Conservation (phyloP, 2,888 invertebrate species). For the Amiota mariae region DNA sequence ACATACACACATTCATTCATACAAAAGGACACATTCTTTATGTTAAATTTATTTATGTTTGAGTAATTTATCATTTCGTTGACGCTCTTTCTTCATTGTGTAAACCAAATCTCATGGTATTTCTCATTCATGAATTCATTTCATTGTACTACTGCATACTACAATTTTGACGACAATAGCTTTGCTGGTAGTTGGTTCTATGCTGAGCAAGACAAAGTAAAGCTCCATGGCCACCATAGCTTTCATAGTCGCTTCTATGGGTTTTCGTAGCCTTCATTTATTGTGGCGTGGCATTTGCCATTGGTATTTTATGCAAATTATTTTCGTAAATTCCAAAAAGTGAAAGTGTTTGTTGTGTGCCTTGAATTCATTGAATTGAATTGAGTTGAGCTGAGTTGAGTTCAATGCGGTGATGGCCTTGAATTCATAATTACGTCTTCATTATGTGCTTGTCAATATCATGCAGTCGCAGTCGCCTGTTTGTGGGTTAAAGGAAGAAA, state of each 20-base stretch:
- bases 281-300: neutral
- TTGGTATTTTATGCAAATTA: constrained; percentile 59
- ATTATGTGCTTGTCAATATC: constrained; percentile 66
- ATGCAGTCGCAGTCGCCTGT: constrained; percentile 19
- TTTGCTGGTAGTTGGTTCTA: neutral
- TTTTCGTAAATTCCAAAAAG: constrained; percentile 50
- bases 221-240: constrained; percentile 1
- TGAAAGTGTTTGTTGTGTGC: neutral
- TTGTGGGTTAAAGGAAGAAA: neutral
- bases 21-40: neutral
- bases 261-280: too few species aligned
- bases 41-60: constrained; percentile 52
- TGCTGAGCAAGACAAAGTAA: neutral
- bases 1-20: neutral
- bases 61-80: constrained; percentile 59
- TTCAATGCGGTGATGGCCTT: constrained; percentile 49
- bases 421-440: constrained; percentile 61
- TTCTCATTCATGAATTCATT: neutral
- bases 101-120: neutral
- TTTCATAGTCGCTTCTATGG: too few species aligned
- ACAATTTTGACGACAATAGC: neutral
- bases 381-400: constrained; percentile 26
- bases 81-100: constrained; percentile 6
- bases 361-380: constrained; percentile 12
- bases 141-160: neutral